phyloP scores from a whole-genome alignment of 2,113 vertebrate species.

The Laticauda laticaudata region DNA sequence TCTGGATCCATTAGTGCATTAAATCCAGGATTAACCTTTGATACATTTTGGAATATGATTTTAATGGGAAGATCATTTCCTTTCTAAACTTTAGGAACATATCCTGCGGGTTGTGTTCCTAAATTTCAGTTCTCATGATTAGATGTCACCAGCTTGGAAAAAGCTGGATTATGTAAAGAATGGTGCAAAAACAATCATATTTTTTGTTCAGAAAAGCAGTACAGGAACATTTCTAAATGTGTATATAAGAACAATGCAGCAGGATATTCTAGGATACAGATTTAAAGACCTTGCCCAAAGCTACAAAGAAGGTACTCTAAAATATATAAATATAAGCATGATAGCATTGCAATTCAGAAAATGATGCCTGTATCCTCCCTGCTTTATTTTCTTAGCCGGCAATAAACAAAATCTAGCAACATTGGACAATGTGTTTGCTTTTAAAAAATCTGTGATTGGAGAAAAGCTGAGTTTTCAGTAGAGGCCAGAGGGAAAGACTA shows the following conservation, averaged over 20 bases:
- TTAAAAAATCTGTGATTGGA: neutral
- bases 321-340: neutral
- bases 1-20: neutral
- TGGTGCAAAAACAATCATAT: neutral
- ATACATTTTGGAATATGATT: neutral
- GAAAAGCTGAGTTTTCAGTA: neutral
- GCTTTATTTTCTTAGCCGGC: slow-evolving; percentile 12
- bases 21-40: neutral
- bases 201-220: neutral
- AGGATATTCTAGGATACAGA: neutral
- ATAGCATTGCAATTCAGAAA: slow-evolving; percentile 22
- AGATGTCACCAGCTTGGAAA: neutral
- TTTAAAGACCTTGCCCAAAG: slow-evolving; percentile 27
- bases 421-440: slow-evolving; percentile 22
- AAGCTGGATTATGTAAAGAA: neutral
- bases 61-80: neutral
- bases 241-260: neutral
- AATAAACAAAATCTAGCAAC: neutral
- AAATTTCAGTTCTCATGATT: neutral
- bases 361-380: neutral
- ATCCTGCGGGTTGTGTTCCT: neutral
- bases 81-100: neutral
- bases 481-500: neutral
- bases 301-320: neutral
- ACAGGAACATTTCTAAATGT: neutral